These are phyloP conservation scores for Glossosoma conforme DNA, from an alignment of 1,140 invertebrate species.

Conservation along the genomic window DNA sequence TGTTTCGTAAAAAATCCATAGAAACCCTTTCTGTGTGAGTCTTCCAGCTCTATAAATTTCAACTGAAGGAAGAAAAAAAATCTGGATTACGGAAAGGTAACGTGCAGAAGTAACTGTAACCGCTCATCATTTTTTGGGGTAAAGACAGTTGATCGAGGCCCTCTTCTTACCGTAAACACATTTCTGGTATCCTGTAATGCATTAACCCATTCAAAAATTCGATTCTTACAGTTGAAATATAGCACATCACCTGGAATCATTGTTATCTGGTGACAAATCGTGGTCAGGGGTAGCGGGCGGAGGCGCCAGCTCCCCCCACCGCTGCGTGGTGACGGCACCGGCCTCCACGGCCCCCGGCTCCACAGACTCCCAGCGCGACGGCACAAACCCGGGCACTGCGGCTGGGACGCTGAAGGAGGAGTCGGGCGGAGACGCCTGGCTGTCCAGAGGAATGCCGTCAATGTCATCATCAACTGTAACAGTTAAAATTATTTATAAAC, in stretches of 20 bases:
- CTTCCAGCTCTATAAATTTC: too few relatives aligned
- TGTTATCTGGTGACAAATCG: slow-evolving; percentile 21
- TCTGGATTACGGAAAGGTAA: too few relatives aligned
- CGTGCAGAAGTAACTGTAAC: too few relatives aligned
- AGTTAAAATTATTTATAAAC: slow-evolving; percentile 2
- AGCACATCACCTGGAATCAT: slow-evolving; percentile 28
- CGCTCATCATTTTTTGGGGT: too few relatives aligned
- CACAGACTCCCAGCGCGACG: slow-evolving; percentile 94
- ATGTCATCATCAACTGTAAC: slow-evolving; percentile 58
- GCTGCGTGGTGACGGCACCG: slow-evolving; percentile 84
- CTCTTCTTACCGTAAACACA: too few relatives aligned
- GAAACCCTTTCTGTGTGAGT: too few relatives aligned
- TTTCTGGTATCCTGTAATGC: too few relatives aligned
- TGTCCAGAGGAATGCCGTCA: slow-evolving; percentile 73
- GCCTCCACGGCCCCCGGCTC: slow-evolving; percentile 78
- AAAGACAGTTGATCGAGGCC: too few relatives aligned
- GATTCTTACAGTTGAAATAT: slow-evolving; percentile 31
- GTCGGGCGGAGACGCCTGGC: slow-evolving; percentile 3
- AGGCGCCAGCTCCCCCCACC: slow-evolving; percentile 64
- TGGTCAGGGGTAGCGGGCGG: slow-evolving; percentile 16
- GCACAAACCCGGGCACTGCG: slow-evolving; percentile 64
- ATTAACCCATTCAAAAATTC: too few relatives aligned
- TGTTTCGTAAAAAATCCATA: too few relatives aligned
- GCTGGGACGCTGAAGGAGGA: slow-evolving; percentile 5
- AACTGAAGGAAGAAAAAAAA: too few relatives aligned